Base-by-base conservation (phyloP, 1,140 invertebrate species). In the Ruditapes philippinarum region DNA sequence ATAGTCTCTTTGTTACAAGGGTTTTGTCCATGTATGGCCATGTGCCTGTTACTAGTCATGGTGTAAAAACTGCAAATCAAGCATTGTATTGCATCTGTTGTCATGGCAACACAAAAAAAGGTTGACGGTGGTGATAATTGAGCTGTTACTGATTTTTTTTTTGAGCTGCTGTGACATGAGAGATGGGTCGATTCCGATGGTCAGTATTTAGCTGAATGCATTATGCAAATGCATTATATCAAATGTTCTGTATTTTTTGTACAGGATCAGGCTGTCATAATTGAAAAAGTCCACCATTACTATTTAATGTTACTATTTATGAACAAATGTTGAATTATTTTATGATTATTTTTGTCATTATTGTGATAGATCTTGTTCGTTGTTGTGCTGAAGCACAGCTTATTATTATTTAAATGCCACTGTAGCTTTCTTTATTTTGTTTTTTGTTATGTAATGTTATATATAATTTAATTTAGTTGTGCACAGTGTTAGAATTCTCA, bases 391-490 rank as follows among this genome's bases (percentile, higher is more conserved):
- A 76, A 31, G 70, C 73, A 86, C 76, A 65, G 70, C 70, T 80
- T 80, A 80, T 79, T 78, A 86, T 73, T 86, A 86, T 88, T 88
- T 88, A 88, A 88, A 80, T 79, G 85, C 85, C 70, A 79, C 38
- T 79, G 42, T 79, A 76, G 73, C 85, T 88, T 88, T 78, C 85
- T 40, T 68, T 70, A 80, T 80, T 88, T 88, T 88, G 85, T 88
- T 88, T 86, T n/a, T 88, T 88, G 85, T 88, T 88, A 88, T 70
- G 85, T 88, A 88, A 80, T 88, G 62, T 88, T 88, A 88, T 88
- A 88, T 80, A 88, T 78, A 88, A 78, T 88, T 78, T 88, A 88
- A 88, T 88, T 80, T 80, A 88, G 60, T 88, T 88, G 45, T 88
- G 57, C 40, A 62, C 49, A 36, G 36, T 79, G 60, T 88, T 86